Percentiles rank a stretch among this genome's conserved stretches.
Conservation (phyloP, 2,888 invertebrate species). For the Yponomeuta sedellus region DNA sequence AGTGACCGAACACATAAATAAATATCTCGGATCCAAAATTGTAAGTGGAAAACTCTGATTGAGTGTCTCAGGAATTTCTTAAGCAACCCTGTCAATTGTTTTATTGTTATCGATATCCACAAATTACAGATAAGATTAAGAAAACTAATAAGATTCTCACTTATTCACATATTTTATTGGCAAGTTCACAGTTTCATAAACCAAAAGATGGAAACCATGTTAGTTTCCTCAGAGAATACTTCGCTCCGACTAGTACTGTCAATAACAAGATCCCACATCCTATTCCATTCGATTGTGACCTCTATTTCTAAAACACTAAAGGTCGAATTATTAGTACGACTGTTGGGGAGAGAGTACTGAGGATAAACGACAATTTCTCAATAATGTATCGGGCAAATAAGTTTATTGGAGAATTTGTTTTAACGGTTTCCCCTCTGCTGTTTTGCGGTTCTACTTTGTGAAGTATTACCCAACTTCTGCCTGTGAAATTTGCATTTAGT, state of each 20-base stretch:
- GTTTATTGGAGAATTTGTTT: constrained; percentile 2
- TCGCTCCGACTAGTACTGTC: not conserved
- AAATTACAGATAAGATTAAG: no score
- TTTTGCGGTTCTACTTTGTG: not conserved
- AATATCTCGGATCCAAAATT: no score
- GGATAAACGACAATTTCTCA: not conserved
- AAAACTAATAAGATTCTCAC: no score
- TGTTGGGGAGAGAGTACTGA: not conserved
- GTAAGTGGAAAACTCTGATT: no score
- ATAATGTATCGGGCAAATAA: constrained; percentile 1
- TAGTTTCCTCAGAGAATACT: constrained; percentile 1
- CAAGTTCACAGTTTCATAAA: not conserved
- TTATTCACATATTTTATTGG: not conserved
- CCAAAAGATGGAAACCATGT: not conserved
- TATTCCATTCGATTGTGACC: not conserved
- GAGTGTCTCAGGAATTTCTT: no score
- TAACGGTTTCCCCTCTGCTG: not conserved
- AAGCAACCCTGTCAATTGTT: no score
- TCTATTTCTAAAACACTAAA: not conserved
- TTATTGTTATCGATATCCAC: no score
- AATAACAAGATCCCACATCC: not conserved
- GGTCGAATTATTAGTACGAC: not conserved
- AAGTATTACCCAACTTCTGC: not conserved
- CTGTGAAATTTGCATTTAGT: not conserved
- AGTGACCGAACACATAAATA: no score